Evolutionary conservation across 2,113 vertebrate genomes (phyloP).

Genomic region (Mobula hypostoma): DNA sequence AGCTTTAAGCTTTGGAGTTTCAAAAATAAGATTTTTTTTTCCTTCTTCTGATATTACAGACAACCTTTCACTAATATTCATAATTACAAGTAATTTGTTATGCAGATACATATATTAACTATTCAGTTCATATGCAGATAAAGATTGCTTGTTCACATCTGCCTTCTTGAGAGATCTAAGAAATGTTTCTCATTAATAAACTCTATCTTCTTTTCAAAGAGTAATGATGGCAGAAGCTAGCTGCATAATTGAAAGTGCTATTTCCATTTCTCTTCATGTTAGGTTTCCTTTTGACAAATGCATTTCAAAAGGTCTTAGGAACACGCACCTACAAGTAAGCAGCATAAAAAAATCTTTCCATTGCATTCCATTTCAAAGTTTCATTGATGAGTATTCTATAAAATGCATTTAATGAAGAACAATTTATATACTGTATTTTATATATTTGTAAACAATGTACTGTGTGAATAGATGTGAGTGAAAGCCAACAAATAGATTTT

Average conservation of each 20-base stretch:
- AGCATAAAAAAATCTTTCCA: background rate
- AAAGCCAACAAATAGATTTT: background rate
- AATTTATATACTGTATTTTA: background rate
- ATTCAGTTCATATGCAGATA: slow-evolving; percentile 14
- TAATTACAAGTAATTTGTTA: slow-evolving; percentile 34
- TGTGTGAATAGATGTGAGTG: background rate
- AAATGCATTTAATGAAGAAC: background rate
- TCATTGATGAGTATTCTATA: background rate
- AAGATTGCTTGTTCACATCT: slow-evolving; percentile 11
- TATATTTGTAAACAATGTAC: background rate
- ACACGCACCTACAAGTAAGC: background rate
- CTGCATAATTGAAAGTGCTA: slow-evolving; percentile 29
- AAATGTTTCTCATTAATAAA: slow-evolving; percentile 10
- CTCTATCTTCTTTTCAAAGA: background rate
- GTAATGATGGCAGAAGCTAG: slow-evolving; percentile 6
- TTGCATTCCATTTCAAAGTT: background rate
- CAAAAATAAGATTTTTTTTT: background rate
- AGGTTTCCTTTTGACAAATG: background rate
- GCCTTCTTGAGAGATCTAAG: slow-evolving; percentile 31
- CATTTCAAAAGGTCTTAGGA: background rate
- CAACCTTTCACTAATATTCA: slow-evolving; percentile 27
- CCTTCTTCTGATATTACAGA: background rate
- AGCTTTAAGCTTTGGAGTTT: slow-evolving; percentile 6
- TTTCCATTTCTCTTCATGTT: slow-evolving; percentile 35
- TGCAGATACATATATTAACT: slow-evolving; percentile 16